These are phyloP conservation scores for Oxyura jamaicensis DNA, from an alignment of 2,113 vertebrate genomes.

Conservation along the genomic window DNA sequence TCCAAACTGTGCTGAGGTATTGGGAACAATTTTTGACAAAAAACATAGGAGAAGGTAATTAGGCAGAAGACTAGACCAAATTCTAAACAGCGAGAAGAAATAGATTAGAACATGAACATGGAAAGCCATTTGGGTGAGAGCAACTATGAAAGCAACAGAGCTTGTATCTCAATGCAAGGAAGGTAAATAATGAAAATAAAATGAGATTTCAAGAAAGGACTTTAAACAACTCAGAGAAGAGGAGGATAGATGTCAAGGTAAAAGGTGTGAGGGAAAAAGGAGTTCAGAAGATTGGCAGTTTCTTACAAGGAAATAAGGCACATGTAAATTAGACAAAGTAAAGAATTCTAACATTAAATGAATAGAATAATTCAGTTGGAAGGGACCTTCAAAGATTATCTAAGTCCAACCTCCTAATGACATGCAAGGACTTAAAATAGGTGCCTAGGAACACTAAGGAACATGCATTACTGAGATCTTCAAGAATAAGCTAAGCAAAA, in stretches of 20 bases:
- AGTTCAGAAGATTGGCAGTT: not conserved
- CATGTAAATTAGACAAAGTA: not conserved
- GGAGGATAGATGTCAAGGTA: not conserved
- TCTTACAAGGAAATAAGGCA: not conserved
- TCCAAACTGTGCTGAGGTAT: not conserved
- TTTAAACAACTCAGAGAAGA: not conserved
- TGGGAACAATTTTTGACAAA: not conserved
- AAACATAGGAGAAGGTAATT: not conserved
- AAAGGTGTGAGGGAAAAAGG: not conserved
- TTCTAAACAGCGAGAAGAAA: not conserved
- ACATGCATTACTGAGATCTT: not conserved
- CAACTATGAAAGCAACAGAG: not conserved
- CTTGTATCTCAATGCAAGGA: not conserved
- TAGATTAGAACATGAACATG: not conserved
- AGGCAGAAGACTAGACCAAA: not conserved
- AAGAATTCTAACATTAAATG: not conserved
- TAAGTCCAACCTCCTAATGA: not conserved
- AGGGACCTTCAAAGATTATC: not conserved
- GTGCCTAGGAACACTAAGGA: not conserved
- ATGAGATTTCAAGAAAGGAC: not conserved
- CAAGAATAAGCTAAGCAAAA: slow-evolving; percentile 37
- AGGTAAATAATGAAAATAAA: not conserved
- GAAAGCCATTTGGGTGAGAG: not conserved
- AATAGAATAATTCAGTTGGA: not conserved
- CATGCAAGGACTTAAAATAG: not conserved